Base-by-base conservation (phyloP, 2,888 invertebrate species). In the Oligia strigilis region DNA sequence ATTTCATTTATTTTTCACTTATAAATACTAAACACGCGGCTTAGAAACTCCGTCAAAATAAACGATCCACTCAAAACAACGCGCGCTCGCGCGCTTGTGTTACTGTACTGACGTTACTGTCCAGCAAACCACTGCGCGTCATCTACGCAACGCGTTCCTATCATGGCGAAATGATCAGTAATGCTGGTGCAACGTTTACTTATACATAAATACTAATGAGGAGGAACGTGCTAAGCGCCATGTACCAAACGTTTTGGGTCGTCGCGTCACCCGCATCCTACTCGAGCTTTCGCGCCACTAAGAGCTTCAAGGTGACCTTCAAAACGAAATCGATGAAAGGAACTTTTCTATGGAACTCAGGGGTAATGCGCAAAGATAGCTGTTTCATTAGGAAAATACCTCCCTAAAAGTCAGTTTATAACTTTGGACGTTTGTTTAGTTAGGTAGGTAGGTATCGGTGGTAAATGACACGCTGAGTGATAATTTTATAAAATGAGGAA, bases 281-380 rank as follows among this genome's bases (percentile, higher is more conserved):
- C 93, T 94, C 93, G 90, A 95, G 95, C 94, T 95, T 96, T 95
- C 94, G 93, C 95, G 95, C 93, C 73, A 81, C 62, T 36, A 40
- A 72, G 72, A 82, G 69, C 91, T 87, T 89, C 94, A 96, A 97
- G 96, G 96, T 97, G 96, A 96, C 96, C 96, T 95, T 94, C 93
- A 93, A 88, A 77, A 77, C 65, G 77, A 88, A 91, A 94, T 95
- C 93, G 89, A 94, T 94, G 90, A 77, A 81, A 77, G 43, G 23
- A 69, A 69, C 14, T 58, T 80, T 70, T 67, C 2, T 46, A 17
- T 14, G 36, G 52, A 81, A 66, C 23, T 75, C n/a, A 19, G 23
- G 17, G 40, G 9, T 58, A 40, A 13, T 75, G 72, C 60, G 69
- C 69, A 46, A 29, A 72, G 11, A 43, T 23, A 1, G 23, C 58